A percentile compares a stretch with the other conserved stretches of the same genome.
Evolutionary conservation across 2,888 invertebrate genomes (phyloP).

Genomic region (Xestobium rufovillosum): DNA sequence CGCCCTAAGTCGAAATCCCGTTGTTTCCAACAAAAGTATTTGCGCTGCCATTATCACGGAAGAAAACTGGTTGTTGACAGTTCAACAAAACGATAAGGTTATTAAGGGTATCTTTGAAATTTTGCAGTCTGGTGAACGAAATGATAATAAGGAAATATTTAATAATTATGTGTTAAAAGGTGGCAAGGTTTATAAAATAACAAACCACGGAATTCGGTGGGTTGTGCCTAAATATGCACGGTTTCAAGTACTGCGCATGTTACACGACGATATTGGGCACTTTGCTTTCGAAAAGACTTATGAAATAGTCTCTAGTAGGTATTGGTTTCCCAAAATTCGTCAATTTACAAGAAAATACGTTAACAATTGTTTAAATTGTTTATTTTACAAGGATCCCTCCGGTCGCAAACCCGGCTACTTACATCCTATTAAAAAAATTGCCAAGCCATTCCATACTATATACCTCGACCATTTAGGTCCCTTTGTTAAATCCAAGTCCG

Average conservation of each 20-base stretch:
- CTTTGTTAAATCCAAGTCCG: background rate
- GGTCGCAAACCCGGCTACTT: background rate
- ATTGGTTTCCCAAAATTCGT: background rate
- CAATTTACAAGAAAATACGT: background rate
- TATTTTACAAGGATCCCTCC: background rate
- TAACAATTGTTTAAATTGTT: background rate
- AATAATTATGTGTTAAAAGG: background rate
- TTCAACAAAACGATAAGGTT: constrained; percentile 1
- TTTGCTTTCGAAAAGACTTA: background rate
- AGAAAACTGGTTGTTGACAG: constrained; percentile 2
- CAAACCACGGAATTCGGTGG: background rate
- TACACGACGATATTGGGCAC: background rate
- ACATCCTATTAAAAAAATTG: background rate
- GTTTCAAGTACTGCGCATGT: background rate
- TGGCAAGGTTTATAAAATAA: constrained; percentile 3
- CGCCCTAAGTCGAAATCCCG: constrained; percentile 8
- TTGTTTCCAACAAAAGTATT: background rate
- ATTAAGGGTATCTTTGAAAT: background rate
- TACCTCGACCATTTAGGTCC: constrained; percentile 1
- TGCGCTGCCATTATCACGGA: constrained; percentile 1
- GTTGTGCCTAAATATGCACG: background rate
- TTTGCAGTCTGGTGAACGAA: background rate
- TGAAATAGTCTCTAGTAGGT: background rate
- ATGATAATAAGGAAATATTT: constrained; percentile 2
- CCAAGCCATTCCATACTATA: background rate